Conservation (phyloP, 35 echinoderm and acorn worm species). For the Acanthaster planci region DNA sequence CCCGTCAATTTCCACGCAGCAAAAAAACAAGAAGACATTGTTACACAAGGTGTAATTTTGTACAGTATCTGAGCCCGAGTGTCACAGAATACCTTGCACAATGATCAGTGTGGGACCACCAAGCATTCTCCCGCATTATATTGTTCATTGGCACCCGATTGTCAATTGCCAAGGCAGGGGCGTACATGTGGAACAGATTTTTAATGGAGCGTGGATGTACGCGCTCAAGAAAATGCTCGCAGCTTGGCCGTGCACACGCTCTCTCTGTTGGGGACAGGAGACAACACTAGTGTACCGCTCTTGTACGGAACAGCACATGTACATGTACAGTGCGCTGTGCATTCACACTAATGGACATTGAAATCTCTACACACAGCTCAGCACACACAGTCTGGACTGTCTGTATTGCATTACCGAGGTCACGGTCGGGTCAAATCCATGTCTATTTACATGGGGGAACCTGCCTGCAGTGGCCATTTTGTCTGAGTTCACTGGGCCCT, state of each 20-base stretch:
- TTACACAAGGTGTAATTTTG: no score
- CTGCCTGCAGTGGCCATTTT: conserved; percentile 19
- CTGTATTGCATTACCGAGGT: conserved; percentile 21
- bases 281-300: no score
- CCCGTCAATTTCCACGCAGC: no score
- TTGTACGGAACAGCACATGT: no score
- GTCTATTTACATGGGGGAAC: conserved; percentile 29
- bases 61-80: no score
- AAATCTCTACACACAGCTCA: neutral
- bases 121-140: no score
- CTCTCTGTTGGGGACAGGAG: no score
- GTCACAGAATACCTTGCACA: no score
- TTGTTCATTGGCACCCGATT: no score
- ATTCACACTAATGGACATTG: neutral
- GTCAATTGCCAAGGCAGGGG: neutral
- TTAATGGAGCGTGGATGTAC: conserved; percentile 4
- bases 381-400: conserved; percentile 9
- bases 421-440: conserved; percentile 6
- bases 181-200: conserved; percentile 22
- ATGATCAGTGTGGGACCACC: no score
- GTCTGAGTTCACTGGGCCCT: neutral
- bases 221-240: neutral
- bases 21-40: no score
- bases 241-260: neutral
- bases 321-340: neutral